A percentile compares a stretch with the other conserved stretches of the same genome.
Conservation (phyloP, 2,888 invertebrate genomes). For the Poecilus cupreus region DNA sequence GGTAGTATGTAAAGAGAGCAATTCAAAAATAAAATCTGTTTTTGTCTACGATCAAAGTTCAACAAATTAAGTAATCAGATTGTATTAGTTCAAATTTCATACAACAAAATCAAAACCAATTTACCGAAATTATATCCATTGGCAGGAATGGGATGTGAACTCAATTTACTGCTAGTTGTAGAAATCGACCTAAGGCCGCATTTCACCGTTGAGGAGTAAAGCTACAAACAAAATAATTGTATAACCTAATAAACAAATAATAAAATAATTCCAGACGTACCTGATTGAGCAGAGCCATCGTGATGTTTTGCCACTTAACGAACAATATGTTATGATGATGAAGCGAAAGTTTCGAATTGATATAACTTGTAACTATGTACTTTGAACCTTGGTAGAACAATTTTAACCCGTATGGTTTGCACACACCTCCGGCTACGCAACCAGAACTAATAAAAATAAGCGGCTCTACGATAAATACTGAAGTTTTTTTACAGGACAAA, state of each 20-base stretch:
- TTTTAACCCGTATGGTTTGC: neutral
- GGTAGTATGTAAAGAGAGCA: too few species aligned
- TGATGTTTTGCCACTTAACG: neutral
- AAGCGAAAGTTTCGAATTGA: neutral
- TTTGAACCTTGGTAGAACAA: neutral
- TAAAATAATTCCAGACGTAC: neutral
- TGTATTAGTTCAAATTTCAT: neutral
- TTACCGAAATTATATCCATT: constrained; percentile 63
- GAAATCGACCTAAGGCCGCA: constrained; percentile 58
- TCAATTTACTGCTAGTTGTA: constrained; percentile 50
- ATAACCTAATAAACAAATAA: neutral
- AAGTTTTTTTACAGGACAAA: neutral
- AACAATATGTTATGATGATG: constrained; percentile 1
- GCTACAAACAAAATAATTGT: constrained; percentile 53
- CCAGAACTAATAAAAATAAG: neutral
- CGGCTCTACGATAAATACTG: neutral
- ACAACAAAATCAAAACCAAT: neutral
- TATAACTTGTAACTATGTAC: neutral
- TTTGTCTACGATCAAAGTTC: too few species aligned
- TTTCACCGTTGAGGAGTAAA: constrained; percentile 48
- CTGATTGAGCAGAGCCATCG: constrained; percentile 54
- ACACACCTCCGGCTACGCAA: constrained; percentile 9
- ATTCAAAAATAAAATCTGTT: too few species aligned
- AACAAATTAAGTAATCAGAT: too few species aligned
- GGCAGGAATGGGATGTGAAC: constrained; percentile 38